Evolutionary conservation across 2,113 vertebrate genomes (phyloP), one percentile per base, ranked within the genome.

Genomic region (Nyctibius bracteatus): DNA sequence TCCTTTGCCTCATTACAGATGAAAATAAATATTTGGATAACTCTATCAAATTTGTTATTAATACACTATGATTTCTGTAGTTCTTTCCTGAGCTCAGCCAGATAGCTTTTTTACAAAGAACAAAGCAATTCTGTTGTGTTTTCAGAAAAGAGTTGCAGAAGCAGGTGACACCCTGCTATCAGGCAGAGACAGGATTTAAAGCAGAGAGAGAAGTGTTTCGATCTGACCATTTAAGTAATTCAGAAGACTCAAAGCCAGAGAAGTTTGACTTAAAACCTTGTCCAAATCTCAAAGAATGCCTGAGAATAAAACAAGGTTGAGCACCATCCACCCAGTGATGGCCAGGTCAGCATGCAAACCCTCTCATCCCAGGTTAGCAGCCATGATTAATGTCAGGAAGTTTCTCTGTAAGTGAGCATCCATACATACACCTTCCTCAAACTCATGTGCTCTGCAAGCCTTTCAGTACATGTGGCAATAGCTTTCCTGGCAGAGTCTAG

Each of bases 321-420:
- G 21, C 33, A 43, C 28, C 19, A 43, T 5, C 14, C 49, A 51
- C 7, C 1, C 44, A 41, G 31, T 12, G 31, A 72, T 19, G 41
- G 17, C 27, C 57, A 85, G 37, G 13, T 61, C 70, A 95, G 44
- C 18, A 33, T 1, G 9, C 8, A 88, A 74, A 51, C 9, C 13
- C n/a, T 58, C 66, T 85, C 70, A 73, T 3, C n/a, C 8, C 22
- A 28, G 13, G 27, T 12, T 41, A 46, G 37, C 14, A 88, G 62
- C n/a, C 3, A 3, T 4, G 7, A 68, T 4, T 71, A 65, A 65
- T 0, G 2, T 7, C 0, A 5, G 72, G 21, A 51, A 70, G 15
- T 49, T 90, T 61, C 18, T 82, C 41, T 1, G 0, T 11, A 57
- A 78, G 10, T 4, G 3, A 77, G 12, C 39, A 67, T 10, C 37